Base-by-base conservation (phyloP, 2,113 vertebrate genomes). In the Saguinus midas region DNA sequence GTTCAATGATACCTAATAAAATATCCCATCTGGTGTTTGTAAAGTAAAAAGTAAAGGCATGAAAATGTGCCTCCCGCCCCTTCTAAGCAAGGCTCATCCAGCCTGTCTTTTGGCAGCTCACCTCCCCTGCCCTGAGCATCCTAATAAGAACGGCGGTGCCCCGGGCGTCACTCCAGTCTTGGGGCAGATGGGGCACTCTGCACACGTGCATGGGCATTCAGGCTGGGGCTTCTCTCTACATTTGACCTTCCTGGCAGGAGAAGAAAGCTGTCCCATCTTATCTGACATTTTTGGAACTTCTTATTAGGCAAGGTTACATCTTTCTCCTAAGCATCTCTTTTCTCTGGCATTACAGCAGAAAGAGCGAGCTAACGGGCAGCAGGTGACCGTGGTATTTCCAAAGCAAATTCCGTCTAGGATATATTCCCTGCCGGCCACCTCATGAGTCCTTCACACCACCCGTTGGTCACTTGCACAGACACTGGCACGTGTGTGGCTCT, bases 191-290 rank as follows among this genome's bases (percentile, higher is more conserved):
- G 14, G 5, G 14, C 52, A 3, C 9, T 6, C 5, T n/a, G 27
- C n/a, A 20, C 4, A 5, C 0, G 0, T 14, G 12, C n/a, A 0
- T 2, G 35, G 43, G 2, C 3, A 1, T 17, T 76, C 64, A 0
- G 18, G 1, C 14, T 6, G 27, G 57, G 48, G 37, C 55, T 3
- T 25, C 78, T 3, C 50, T 48, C 52, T 0, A 1, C 16, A 32
- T 32, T 23, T 2, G 32, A 5, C 32, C 68, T 17, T 45, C 32
- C 23, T 35, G 8, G 29, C 50, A 10, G 21, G 8, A 13, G 52
- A 10, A 57, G 17, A 32, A 21, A 32, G 25, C 18, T 40, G 32
- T 45, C 50, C 17, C 35, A 8, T 61, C 58, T 68, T 9, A 6
- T 55, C 14, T 27, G n/a, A 16, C 48, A 11, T n/a, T 40, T 25